These are phyloP conservation scores for Scaptomyza graminum DNA, from an alignment of 1,140 invertebrate species.

Conservation along the genomic window DNA sequence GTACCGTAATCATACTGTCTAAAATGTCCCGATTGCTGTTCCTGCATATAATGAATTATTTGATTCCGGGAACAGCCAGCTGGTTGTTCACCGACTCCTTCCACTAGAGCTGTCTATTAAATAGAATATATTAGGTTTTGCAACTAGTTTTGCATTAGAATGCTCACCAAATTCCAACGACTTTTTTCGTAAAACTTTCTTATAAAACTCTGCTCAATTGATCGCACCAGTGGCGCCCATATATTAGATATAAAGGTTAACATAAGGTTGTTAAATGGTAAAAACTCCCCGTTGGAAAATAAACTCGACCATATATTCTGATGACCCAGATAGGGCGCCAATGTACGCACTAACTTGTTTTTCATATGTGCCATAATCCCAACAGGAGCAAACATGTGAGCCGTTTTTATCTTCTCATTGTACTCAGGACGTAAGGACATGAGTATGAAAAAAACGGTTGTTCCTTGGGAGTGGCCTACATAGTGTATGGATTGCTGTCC, in stretches of 20 bases:
- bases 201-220: slow-evolving; percentile 25
- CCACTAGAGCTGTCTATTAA: slow-evolving; percentile 80
- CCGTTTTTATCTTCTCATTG: slow-evolving; percentile 85
- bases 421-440: slow-evolving; percentile 85
- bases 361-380: slow-evolving; percentile 81
- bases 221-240: slow-evolving; percentile 82
- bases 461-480: slow-evolving; percentile 88
- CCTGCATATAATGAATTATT: slow-evolving; percentile 85
- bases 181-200: slow-evolving; percentile 2
- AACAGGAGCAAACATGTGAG: slow-evolving; percentile 86
- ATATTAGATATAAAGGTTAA: slow-evolving; percentile 66
- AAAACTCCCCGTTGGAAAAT: slow-evolving; percentile 82
- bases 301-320: slow-evolving; percentile 74
- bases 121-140: not conserved
- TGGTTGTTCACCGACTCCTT: slow-evolving; percentile 83
- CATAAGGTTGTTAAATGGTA: slow-evolving; percentile 60
- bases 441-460: slow-evolving; percentile 85
- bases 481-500: slow-evolving; percentile 85
- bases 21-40: slow-evolving; percentile 69
- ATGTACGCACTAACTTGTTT: slow-evolving; percentile 65
- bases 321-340: slow-evolving; percentile 59
- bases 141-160: not conserved
- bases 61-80: slow-evolving; percentile 85
- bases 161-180: slow-evolving; percentile 55
- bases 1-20: slow-evolving; percentile 84